Evolutionary conservation across 2,888 invertebrate species (phyloP).

Genomic region (Perizoma affinitatum): DNA sequence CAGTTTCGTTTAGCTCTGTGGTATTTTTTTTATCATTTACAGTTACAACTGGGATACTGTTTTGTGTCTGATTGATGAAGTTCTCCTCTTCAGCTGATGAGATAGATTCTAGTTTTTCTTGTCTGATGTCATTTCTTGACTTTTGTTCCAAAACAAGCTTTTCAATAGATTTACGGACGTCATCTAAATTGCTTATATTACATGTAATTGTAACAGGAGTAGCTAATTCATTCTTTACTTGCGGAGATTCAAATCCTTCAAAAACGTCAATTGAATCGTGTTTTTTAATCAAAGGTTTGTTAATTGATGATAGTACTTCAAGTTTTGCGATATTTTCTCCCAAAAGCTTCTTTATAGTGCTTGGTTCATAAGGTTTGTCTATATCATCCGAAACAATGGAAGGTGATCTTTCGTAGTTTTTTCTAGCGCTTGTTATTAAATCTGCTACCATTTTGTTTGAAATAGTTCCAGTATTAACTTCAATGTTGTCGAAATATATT

Average conservation of each 20-base stretch:
- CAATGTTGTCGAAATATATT: constrained; percentile 58
- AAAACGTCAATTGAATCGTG: constrained; percentile 66
- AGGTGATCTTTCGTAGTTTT: constrained; percentile 58
- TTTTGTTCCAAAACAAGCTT: constrained; percentile 47
- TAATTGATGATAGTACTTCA: constrained; percentile 47
- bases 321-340: constrained; percentile 60
- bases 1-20: constrained; percentile 33
- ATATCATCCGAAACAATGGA: constrained; percentile 64
- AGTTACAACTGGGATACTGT: constrained; percentile 14
- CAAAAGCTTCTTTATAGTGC: constrained; percentile 62
- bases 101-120: constrained; percentile 36
- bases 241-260: constrained; percentile 56
- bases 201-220: constrained; percentile 7
- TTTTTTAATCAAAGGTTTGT: constrained; percentile 49
- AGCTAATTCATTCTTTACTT: constrained; percentile 24
- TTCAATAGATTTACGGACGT: constrained; percentile 49
- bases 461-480: constrained; percentile 36
- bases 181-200: constrained; percentile 31
- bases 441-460: constrained; percentile 42
- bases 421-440: constrained; percentile 32
- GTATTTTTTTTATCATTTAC: constrained; percentile 28
- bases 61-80: constrained; percentile 18
- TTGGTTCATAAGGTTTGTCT: constrained; percentile 54
- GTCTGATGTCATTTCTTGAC: constrained; percentile 32
- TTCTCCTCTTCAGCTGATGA: constrained; percentile 28